Evolutionary conservation across 2,797 vertebrate species (phyloP), one percentile per base, ranked within the genome.

Genomic region (Sebastiscus albofasciatus): DNA sequence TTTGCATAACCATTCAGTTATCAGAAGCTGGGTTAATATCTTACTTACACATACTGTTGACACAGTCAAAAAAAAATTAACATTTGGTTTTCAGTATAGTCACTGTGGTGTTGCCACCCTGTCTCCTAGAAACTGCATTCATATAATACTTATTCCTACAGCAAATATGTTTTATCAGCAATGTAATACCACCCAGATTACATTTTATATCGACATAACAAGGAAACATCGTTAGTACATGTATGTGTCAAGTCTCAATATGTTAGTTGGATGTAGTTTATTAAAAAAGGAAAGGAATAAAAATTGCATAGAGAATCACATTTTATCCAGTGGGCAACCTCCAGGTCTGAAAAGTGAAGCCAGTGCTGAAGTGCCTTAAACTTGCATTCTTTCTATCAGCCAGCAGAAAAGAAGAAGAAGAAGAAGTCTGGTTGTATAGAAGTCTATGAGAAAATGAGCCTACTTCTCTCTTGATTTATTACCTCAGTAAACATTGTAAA

Each of bases 371-470:
- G 34, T 36, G 34, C 34, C 34, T 36, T 12, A 36, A 42, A 42
- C 39, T 42, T 46, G 14, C 42, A 46, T 46, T 46, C 6, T 46
- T 46, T 46, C 0, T 16, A 46, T 20, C 0, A 49, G 46, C 0
- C 46, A 49, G 42, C 42, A 46, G 46, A 49, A 20, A 49, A 20
- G 46, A 46, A 18, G 42, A 11, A 36, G 34, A 46, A 46, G 16
- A 49, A 8, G 46, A 18, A 46, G 42, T 46, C 42, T 46, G 42
- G 0, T 46, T 49, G 16, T 49, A 18, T 20, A 18, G 18, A 49
- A 49, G 46, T 49, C 16, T 20, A 49, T 49, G 46, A 49, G 46
- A 49, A 49, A 49, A 49, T 49, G 16, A 49, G 0, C 0, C 46
- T 49, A 49, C 46, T 49, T 20, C 42, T 49, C 16, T 2, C 8